These are phyloP conservation scores for Halyomorpha halys DNA, from an alignment of 1,140 invertebrate genomes.

Conservation along the genomic window DNA sequence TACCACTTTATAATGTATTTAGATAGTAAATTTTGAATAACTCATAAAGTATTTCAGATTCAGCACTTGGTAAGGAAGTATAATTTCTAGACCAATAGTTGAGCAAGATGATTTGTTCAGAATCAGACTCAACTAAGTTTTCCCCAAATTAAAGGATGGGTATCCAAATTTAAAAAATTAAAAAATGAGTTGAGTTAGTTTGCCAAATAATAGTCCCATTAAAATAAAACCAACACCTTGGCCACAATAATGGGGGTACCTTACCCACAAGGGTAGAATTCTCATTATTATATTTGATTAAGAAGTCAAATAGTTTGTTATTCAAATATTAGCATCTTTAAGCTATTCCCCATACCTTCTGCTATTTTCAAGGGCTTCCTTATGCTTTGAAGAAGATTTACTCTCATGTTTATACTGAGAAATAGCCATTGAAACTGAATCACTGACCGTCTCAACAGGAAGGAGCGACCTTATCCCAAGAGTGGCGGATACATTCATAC, in stretches of 20 bases:
- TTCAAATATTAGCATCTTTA: not conserved
- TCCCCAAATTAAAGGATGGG: no score
- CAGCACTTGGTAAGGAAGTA: no score
- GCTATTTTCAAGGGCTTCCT: conserved; percentile 9
- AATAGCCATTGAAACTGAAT: conserved; percentile 20
- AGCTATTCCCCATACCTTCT: not conserved
- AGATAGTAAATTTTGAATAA: no score
- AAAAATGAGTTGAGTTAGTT: no score
- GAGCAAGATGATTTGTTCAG: no score
- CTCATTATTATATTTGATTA: not conserved
- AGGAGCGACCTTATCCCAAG: conserved; percentile 15
- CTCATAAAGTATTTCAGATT: no score
- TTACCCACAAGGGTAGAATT: not conserved
- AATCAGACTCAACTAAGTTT: no score
- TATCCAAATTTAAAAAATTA: no score
- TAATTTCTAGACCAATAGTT: no score
- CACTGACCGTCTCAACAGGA: conserved; percentile 1
- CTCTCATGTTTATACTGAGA: conserved; percentile 20
- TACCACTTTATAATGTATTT: no score
- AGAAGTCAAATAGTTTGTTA: not conserved
- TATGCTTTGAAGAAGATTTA: conserved; percentile 17
- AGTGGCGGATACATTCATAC: conserved; percentile 18
- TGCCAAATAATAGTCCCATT: not conserved
- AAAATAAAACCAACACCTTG: not conserved
- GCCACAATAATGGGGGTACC: not conserved